A percentile compares a stretch with the other conserved stretches of the same genome.
phyloP scores from a whole-genome alignment of 2,797 vertebrate genomes.

The Alca torda region DNA sequence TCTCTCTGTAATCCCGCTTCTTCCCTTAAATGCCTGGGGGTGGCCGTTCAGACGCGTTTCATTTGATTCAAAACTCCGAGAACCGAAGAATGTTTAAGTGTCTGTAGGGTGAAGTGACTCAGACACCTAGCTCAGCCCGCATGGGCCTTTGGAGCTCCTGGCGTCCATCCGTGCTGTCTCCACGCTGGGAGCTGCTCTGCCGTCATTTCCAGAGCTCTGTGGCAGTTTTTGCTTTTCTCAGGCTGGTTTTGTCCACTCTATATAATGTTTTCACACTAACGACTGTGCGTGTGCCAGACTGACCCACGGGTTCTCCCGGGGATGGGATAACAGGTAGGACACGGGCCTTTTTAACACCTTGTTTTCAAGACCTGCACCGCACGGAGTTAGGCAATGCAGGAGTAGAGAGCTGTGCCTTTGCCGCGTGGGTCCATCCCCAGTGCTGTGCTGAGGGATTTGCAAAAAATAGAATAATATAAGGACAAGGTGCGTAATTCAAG shows the following conservation, averaged over 20 bases:
- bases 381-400: not conserved
- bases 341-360: fast-evolving
- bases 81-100: not conserved
- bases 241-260: not conserved
- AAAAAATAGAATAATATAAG: not conserved
- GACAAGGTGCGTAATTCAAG: not conserved
- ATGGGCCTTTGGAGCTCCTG: not conserved
- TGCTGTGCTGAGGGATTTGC: not conserved
- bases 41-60: not conserved
- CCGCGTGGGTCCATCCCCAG: not conserved
- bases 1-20: not conserved
- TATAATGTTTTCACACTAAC: not conserved
- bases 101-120: not conserved
- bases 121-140: not conserved
- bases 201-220: not conserved
- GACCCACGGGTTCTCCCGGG: not conserved
- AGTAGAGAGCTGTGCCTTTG: not conserved
- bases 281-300: not conserved
- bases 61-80: not conserved
- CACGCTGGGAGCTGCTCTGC: not conserved
- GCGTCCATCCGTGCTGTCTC: not conserved
- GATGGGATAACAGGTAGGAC: not conserved
- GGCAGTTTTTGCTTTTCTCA: not conserved
- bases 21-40: not conserved
- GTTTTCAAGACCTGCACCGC: not conserved